phyloP scores from a whole-genome alignment of 2,888 invertebrate genomes.

The Andrena flavipes region DNA sequence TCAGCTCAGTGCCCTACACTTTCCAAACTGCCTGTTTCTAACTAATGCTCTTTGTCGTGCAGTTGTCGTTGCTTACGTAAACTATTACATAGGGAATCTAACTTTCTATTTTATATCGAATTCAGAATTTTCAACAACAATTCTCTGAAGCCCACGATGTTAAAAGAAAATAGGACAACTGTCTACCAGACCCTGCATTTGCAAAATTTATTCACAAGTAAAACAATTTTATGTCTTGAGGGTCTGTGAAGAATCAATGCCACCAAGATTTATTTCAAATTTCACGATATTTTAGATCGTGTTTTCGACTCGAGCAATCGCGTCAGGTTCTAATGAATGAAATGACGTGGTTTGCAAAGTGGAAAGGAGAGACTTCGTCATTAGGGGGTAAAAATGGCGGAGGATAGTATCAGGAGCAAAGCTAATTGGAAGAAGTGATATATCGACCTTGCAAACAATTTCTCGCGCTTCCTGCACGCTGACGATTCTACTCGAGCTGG shows the following conservation, averaged over 20 bases:
- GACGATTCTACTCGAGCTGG: neutral
- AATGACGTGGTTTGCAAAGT: neutral
- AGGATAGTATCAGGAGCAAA: neutral
- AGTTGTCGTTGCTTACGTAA: conserved; percentile 7
- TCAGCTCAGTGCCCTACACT: conserved; percentile 4
- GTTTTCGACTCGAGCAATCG: neutral
- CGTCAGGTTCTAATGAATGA: neutral
- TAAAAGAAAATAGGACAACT: too few species aligned
- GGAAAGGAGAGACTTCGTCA: neutral
- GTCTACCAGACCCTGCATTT: too few species aligned
- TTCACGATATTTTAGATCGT: too few species aligned
- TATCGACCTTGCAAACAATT: conserved; percentile 2
- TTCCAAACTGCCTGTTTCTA: conserved; percentile 10
- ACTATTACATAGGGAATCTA: conserved; percentile 27
- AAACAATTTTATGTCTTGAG: too few species aligned
- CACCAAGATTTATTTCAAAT: too few species aligned
- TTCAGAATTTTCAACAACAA: too few species aligned
- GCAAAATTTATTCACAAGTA: too few species aligned
- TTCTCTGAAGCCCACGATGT: too few species aligned
- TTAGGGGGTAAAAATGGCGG: conserved; percentile 14
- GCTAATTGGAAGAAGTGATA: conserved; percentile 19
- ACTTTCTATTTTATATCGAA: neutral
- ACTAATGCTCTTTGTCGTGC: conserved; percentile 31
- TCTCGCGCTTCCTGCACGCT: conserved; percentile 14
- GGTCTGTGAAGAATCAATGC: too few species aligned